Evolutionary conservation across 2,797 vertebrate genomes (phyloP).

Genomic region (Coccyzus lansbergi): DNA sequence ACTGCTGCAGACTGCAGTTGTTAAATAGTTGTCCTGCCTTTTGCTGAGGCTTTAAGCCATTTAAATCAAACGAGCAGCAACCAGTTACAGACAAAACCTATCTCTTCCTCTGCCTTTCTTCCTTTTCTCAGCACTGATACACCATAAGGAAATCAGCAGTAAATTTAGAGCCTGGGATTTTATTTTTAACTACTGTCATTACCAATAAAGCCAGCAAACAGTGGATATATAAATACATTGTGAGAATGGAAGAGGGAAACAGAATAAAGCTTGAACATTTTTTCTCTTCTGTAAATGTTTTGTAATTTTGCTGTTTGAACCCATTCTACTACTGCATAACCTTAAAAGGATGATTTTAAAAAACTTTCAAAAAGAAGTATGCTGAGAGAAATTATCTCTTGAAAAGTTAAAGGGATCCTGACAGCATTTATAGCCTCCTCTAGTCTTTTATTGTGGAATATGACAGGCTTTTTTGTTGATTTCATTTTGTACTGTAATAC

Average conservation of each 20-base stretch:
- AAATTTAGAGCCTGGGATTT: neutral
- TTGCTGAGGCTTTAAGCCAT: neutral
- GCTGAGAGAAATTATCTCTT: neutral
- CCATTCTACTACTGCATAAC: neutral
- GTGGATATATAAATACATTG: neutral
- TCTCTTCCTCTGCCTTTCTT: neutral
- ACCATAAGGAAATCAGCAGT: neutral
- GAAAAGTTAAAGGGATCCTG: neutral
- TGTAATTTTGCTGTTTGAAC: neutral
- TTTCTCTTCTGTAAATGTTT: neutral
- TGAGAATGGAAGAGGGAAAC: neutral
- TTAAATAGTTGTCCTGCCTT: neutral
- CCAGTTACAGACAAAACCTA: neutral
- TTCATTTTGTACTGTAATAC: neutral
- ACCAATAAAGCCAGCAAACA: neutral
- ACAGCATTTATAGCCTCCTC: neutral
- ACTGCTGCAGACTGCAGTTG: neutral
- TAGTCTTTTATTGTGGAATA: neutral
- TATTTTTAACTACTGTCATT: neutral
- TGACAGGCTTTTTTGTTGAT: neutral
- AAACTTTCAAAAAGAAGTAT: neutral
- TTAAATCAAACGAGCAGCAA: neutral
- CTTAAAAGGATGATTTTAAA: neutral
- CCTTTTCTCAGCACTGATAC: neutral
- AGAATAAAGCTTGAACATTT: neutral